Percentiles rank a stretch among this genome's conserved stretches.
Conservation (phyloP, 2,888 invertebrate species). For the Lutraria lutraria region DNA sequence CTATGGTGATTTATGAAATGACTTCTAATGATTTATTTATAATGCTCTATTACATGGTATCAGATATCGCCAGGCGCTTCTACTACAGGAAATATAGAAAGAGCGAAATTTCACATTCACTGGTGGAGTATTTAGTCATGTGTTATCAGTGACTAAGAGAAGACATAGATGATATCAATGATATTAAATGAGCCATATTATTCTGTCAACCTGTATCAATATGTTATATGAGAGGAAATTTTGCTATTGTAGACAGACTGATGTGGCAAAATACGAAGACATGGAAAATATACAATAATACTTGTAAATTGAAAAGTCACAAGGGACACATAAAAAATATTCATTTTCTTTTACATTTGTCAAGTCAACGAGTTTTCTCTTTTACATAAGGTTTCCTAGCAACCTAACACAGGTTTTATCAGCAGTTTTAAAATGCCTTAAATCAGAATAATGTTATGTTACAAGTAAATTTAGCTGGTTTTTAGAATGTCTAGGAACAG, state of each 20-base stretch:
- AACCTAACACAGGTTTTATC: background rate
- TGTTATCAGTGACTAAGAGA: constrained; percentile 15
- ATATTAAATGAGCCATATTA: constrained; percentile 9
- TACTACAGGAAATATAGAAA: background rate
- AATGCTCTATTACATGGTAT: constrained; percentile 13
- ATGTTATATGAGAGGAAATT: background rate
- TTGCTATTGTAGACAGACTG: background rate
- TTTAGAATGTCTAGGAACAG: too few species aligned
- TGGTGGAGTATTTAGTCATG: background rate
- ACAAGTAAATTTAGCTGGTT: too few species aligned
- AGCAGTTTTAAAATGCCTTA: too few species aligned
- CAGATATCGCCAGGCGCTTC: background rate
- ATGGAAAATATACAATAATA: background rate
- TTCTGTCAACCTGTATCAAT: constrained; percentile 16
- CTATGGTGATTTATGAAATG: background rate
- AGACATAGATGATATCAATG: constrained; percentile 13
- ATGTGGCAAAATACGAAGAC: background rate
- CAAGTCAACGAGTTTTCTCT: background rate
- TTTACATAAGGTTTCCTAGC: background rate
- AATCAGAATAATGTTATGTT: too few species aligned
- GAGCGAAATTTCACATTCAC: background rate
- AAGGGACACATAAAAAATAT: background rate
- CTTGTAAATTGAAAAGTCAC: background rate
- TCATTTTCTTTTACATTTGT: background rate
- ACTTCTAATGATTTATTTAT: constrained; percentile 25